Percentiles rank a stretch among this genome's conserved stretches.
phyloP scores from a whole-genome alignment of 1,140 invertebrate genomes.

The Danaus plexippus region DNA sequence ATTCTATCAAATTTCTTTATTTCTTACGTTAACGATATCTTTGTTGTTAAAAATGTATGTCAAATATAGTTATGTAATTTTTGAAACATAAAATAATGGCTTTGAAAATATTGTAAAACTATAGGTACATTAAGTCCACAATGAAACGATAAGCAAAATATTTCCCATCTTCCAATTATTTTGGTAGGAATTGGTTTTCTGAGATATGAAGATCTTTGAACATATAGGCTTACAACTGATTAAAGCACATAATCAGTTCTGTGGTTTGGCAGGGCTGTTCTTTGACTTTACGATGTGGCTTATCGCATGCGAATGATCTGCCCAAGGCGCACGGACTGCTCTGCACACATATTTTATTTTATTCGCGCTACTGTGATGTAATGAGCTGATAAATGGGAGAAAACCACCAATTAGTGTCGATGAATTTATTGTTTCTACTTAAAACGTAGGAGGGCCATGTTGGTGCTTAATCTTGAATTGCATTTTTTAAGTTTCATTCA shows the following conservation, averaged over 20 bases:
- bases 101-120: too few relatives aligned
- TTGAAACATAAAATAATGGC: too few relatives aligned
- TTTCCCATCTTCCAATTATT: too few relatives aligned
- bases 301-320: slow-evolving; percentile 70
- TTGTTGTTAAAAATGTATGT: too few relatives aligned
- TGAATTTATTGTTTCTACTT: slow-evolving; percentile 72
- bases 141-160: too few relatives aligned
- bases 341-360: slow-evolving; percentile 70
- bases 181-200: too few relatives aligned
- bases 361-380: slow-evolving; percentile 71
- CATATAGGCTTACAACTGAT: slow-evolving; percentile 54
- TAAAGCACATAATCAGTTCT: slow-evolving; percentile 67
- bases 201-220: neutral
- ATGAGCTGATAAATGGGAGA: slow-evolving; percentile 71
- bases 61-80: too few relatives aligned
- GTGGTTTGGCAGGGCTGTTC: slow-evolving; percentile 63
- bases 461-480: slow-evolving; percentile 63
- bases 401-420: slow-evolving; percentile 72
- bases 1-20: too few relatives aligned
- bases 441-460: slow-evolving; percentile 67
- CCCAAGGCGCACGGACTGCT: slow-evolving; percentile 61
- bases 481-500: slow-evolving; percentile 52
- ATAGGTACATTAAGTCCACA: too few relatives aligned
- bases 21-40: too few relatives aligned
- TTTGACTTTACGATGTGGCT: slow-evolving; percentile 70